Conservation (phyloP, 1,140 invertebrate genomes). For the Drosophila miranda region DNA sequence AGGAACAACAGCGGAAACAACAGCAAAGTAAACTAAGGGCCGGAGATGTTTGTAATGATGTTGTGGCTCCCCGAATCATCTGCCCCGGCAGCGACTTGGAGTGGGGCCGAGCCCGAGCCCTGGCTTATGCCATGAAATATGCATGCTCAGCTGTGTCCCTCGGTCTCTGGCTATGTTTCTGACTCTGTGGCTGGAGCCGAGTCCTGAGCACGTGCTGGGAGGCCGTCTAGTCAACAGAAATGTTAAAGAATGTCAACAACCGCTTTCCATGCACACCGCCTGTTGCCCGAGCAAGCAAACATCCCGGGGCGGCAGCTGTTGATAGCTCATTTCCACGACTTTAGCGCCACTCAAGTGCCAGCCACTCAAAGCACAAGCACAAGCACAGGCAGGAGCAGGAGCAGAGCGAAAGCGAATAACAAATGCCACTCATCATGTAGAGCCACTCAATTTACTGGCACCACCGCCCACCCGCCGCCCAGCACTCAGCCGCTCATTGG, state of each 20-base stretch:
- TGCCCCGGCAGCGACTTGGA: neutral
- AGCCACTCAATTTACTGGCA: conserved; percentile 48
- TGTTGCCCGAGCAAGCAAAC: conserved; percentile 30
- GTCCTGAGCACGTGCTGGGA: conserved; percentile 46
- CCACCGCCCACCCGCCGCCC: conserved; percentile 1
- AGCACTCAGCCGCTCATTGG: conserved; percentile 20
- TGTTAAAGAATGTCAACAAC: conserved; percentile 54
- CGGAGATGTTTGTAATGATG: conserved; percentile 45
- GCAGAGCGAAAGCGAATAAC: neutral
- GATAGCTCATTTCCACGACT: conserved; percentile 57
- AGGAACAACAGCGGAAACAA: conserved; percentile 36
- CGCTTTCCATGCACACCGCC: conserved; percentile 27
- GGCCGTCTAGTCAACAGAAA: conserved; percentile 48
- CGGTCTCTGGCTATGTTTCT: neutral
- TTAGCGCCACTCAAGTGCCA: conserved; percentile 49
- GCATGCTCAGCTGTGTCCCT: conserved; percentile 44
- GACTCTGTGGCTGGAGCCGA: neutral
- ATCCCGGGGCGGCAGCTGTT: conserved; percentile 49
- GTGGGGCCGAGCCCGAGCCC: neutral
- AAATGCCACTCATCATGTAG: conserved; percentile 48
- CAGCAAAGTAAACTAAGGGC: conserved; percentile 41
- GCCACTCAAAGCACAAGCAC: conserved; percentile 41
- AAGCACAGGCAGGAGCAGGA: conserved; percentile 8
- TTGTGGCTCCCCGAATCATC: conserved; percentile 26
- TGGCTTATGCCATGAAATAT: conserved; percentile 47